phyloP scores from a whole-genome alignment of 2,888 invertebrate species.

The Drosophila ochracea region DNA sequence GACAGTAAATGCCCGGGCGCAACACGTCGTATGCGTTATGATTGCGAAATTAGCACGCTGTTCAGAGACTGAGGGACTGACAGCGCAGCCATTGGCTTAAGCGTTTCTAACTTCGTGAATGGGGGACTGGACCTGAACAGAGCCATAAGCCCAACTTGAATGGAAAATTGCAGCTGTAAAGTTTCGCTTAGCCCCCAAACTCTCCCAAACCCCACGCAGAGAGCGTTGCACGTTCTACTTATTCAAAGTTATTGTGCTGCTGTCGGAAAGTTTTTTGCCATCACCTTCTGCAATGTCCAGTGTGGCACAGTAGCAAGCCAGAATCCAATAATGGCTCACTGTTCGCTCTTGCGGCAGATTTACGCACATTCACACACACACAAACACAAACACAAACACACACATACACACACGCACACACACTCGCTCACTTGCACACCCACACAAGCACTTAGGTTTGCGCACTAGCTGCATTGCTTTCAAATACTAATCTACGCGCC shows the following conservation, averaged over 20 bases:
- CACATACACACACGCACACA: not conserved
- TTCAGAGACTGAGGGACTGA: not conserved
- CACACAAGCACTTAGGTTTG: conserved; percentile 9
- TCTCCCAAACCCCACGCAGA: not conserved
- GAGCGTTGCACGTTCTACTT: conserved; percentile 56
- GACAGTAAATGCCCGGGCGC: not conserved
- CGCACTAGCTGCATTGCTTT: conserved; percentile 51
- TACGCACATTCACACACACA: conserved; percentile 53
- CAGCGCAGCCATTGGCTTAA: conserved; percentile 26
- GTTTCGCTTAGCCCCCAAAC: conserved; percentile 12
- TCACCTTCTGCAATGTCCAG: conserved; percentile 54
- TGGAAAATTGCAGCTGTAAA: conserved; percentile 58
- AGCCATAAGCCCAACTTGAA: conserved; percentile 41
- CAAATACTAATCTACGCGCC: conserved; percentile 78
- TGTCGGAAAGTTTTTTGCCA: conserved; percentile 58
- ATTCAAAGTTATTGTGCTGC: conserved; percentile 75
- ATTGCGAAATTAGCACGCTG: conserved; percentile 17
- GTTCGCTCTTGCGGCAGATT: conserved; percentile 54
- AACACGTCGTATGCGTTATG: conserved; percentile 51
- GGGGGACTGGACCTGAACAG: conserved; percentile 10
- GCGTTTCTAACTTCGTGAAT: conserved; percentile 39
- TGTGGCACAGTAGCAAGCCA: conserved; percentile 28
- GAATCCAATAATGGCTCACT: conserved; percentile 70
- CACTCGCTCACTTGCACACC: conserved; percentile 8
- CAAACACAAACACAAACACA: conserved; percentile 5